phyloP scores from a whole-genome alignment of 1,140 invertebrate species.

The Trichonephila clavipes region DNA sequence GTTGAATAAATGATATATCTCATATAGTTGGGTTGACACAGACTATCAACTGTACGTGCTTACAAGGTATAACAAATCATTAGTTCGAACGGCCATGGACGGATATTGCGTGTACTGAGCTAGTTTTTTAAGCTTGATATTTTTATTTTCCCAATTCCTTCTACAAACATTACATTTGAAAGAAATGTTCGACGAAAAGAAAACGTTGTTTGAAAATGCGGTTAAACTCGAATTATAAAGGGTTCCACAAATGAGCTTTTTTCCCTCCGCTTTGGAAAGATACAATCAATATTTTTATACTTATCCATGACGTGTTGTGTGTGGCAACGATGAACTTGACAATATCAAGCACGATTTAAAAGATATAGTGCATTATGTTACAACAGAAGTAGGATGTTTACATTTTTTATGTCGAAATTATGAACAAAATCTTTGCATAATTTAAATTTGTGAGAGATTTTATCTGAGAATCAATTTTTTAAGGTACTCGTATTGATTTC shows the following conservation, averaged over 20 bases:
- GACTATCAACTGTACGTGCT: not conserved
- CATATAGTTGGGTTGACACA: not conserved
- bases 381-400: no score
- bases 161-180: not conserved
- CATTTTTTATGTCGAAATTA: not conserved
- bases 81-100: not conserved
- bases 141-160: not conserved
- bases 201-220: not conserved
- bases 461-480: not conserved
- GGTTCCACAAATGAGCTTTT: not conserved
- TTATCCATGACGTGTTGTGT: no score
- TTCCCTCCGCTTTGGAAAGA: not conserved
- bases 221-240: not conserved
- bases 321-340: not conserved
- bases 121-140: not conserved
- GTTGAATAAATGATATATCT: slow-evolving; percentile 2
- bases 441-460: not conserved
- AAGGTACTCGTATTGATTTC: no score
- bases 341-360: not conserved
- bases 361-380: not conserved
- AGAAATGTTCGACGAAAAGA: not conserved
- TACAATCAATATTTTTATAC: not conserved
- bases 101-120: not conserved
- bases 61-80: slow-evolving; percentile 13
- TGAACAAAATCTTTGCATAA: not conserved